Evolutionary conservation across 1,140 invertebrate species (phyloP).

Genomic region (Meloidogyne exigua): DNA sequence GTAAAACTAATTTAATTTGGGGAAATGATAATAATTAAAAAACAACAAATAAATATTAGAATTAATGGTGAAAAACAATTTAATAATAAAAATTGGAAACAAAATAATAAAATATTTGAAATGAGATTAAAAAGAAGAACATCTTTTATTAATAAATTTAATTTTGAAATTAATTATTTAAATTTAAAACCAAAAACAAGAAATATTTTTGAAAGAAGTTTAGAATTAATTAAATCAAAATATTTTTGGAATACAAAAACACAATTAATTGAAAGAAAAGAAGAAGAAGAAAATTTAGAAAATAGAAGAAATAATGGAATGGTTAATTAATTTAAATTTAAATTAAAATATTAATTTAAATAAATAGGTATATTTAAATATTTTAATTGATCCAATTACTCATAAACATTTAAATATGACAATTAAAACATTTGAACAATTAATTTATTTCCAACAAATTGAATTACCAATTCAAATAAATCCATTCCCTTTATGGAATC

Average conservation of each 20-base stretch:
- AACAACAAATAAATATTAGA: constrained; percentile 33
- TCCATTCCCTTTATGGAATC: constrained; percentile 22
- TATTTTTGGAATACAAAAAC: constrained; percentile 47
- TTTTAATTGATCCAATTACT: constrained; percentile 19
- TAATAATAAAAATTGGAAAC: neutral
- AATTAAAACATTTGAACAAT: neutral
- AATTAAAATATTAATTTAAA: no score
- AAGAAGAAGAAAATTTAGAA: neutral
- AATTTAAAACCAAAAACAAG: constrained; percentile 13
- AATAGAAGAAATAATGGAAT: neutral
- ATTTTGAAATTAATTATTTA: constrained; percentile 33
- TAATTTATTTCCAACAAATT: constrained; percentile 10
- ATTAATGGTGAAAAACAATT: constrained; percentile 30
- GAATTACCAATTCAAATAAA: constrained; percentile 23
- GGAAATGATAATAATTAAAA: constrained; percentile 22
- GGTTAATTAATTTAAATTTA: no score
- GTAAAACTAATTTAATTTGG: constrained; percentile 26
- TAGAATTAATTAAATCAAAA: constrained; percentile 32
- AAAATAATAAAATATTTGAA: constrained; percentile 14
- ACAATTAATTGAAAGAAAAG: constrained; percentile 2
- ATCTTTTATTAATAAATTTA: constrained; percentile 44
- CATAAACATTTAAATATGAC: constrained; percentile 10
- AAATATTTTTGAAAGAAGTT: constrained; percentile 28
- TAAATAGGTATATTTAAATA: constrained; percentile 9
- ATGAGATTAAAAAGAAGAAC: constrained; percentile 10